Conservation (phyloP, 2,888 invertebrate genomes). For the Stenchaetothrips biformis region DNA sequence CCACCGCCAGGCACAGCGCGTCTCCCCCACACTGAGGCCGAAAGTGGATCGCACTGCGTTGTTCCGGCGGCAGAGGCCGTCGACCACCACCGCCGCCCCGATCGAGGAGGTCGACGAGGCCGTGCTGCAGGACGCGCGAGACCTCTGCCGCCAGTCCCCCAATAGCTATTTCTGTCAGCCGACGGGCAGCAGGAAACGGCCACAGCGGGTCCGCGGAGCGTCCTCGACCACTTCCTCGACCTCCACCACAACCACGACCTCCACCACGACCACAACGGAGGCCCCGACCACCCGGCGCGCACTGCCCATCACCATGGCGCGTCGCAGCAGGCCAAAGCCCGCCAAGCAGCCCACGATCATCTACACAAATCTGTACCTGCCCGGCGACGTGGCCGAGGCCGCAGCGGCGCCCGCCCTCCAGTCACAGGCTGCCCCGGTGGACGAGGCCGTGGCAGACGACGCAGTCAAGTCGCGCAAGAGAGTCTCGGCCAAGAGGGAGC, state of each 20-base stretch:
- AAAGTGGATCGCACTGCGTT: neutral
- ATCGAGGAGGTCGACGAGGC: neutral
- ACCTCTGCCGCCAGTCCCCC: neutral
- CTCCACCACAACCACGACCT: neutral
- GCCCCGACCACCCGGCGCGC: neutral
- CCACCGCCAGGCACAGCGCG: neutral
- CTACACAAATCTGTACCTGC: neutral
- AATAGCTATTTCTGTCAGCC: neutral
- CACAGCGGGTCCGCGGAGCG: neutral
- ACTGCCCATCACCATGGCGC: neutral
- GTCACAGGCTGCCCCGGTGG: neutral
- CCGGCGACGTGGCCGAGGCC: neutral
- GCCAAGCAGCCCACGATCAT: neutral
- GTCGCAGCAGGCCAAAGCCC: neutral
- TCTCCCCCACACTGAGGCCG: neutral
- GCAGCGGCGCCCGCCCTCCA: no score
- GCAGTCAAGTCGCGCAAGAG: neutral
- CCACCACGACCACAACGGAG: constrained; percentile 9
- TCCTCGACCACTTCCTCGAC: neutral
- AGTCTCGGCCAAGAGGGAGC: neutral
- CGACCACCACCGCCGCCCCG: neutral
- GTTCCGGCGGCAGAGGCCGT: constrained; percentile 5
- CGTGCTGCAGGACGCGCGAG: neutral
- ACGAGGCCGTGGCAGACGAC: neutral
- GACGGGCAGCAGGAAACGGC: neutral